Evolutionary conservation across 2,113 vertebrate genomes (phyloP).

Genomic region (Dicerorhinus sumatrensis): DNA sequence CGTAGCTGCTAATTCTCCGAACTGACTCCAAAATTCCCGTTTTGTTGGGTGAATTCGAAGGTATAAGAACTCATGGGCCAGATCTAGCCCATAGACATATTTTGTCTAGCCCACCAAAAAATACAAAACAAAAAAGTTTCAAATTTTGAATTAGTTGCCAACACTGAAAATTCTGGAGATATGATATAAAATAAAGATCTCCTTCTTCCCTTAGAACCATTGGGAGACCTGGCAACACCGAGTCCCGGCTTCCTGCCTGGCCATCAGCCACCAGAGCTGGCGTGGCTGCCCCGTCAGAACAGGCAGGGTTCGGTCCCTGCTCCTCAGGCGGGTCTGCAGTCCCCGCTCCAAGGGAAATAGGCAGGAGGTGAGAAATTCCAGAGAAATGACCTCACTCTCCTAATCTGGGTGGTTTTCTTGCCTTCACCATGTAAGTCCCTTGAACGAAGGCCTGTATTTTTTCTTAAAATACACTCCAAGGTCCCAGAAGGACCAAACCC

Average conservation of each 20-base stretch:
- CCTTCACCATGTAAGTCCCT: neutral
- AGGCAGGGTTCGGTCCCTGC: neutral
- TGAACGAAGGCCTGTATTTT: neutral
- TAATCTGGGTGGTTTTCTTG: neutral
- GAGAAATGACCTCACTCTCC: neutral
- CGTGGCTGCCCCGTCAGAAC: rapidly evolving
- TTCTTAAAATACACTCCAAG: neutral
- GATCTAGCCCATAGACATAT: neutral
- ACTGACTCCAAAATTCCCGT: rapidly evolving
- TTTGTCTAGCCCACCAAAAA: neutral
- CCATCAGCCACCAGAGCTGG: too few relatives aligned
- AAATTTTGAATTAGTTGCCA: neutral
- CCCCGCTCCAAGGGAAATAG: rapidly evolving
- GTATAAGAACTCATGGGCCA: neutral
- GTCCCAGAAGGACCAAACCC: neutral
- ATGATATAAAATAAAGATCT: neutral
- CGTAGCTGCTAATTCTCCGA: neutral
- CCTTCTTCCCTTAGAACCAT: neutral
- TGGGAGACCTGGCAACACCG: neutral
- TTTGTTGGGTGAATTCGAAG: neutral
- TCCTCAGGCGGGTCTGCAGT: neutral
- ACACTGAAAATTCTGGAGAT: neutral
- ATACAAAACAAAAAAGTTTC: neutral
- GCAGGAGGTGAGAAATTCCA: neutral
- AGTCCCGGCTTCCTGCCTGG: too few relatives aligned